Conservation (phyloP, 2,797 vertebrate genomes). For the Microtus californicus region DNA sequence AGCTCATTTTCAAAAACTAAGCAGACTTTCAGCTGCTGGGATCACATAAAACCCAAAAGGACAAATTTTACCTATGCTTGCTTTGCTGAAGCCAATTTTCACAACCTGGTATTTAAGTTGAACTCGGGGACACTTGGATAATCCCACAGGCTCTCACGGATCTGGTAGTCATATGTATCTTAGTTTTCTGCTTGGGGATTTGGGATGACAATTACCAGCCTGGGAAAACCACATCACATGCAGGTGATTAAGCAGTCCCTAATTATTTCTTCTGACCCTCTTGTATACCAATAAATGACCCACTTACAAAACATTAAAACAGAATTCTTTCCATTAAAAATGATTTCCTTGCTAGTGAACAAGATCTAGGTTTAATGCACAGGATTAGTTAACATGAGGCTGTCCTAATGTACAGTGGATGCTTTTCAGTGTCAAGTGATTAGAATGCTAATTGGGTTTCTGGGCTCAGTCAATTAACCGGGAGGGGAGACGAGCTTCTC, state of each 20-base stretch:
- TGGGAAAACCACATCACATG: slow-evolving; percentile 78
- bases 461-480: slow-evolving; percentile 66
- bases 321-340: slow-evolving; percentile 79
- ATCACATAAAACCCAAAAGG: slow-evolving; percentile 73
- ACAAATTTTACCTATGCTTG: slow-evolving; percentile 66
- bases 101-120: slow-evolving; percentile 72
- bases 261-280: slow-evolving; percentile 81
- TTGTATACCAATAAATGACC: slow-evolving; percentile 79
- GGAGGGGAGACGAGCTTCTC: slow-evolving; percentile 26
- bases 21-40: slow-evolving; percentile 39
- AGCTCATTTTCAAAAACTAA: slow-evolving; percentile 57
- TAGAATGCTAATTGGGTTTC: slow-evolving; percentile 67
- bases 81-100: slow-evolving; percentile 74
- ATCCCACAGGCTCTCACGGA: slow-evolving; percentile 56
- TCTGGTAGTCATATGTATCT: slow-evolving; percentile 53
- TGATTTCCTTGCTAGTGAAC: slow-evolving; percentile 75
- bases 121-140: slow-evolving; percentile 56
- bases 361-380: slow-evolving; percentile 70
- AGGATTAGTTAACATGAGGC: slow-evolving; percentile 66
- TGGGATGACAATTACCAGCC: slow-evolving; percentile 65
- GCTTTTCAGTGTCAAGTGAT: slow-evolving; percentile 26
- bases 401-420: slow-evolving; percentile 59
- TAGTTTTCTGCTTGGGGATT: slow-evolving; percentile 67
- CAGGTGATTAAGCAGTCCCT: slow-evolving; percentile 70
- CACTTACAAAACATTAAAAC: slow-evolving; percentile 76